Base-by-base conservation (phyloP, 2,797 vertebrate genomes). In the Molossus alvarezi region DNA sequence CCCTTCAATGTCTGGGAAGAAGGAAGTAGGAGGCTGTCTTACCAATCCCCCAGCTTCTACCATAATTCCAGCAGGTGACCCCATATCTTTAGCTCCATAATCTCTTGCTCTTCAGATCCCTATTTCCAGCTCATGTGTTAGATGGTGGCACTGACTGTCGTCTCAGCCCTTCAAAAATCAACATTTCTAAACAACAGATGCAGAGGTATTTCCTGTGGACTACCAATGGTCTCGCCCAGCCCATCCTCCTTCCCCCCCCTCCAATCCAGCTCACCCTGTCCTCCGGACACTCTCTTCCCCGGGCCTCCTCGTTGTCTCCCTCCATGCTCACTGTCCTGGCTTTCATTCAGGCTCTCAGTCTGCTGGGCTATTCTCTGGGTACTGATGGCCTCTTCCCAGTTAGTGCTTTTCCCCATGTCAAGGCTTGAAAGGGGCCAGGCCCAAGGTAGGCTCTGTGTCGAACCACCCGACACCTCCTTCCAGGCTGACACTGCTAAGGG, bases 1-100 rank as follows among this genome's bases (percentile, higher is more conserved):
- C 84, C 27, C 41, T 65, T 81, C 25, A 73, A 41, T 20, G 25
- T 82, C 85, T 67, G 45, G 41, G 67, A 88, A 88, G 77, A 73
- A 77, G 51, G 18, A 81, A 18, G 11, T 9, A 18, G 41, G 13
- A 73, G 55, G 14, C 9, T 67, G 12, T 33, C 15, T 71, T 21
- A 58, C 9, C 18, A 15, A 57, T 58, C 48, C 12, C 51, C 29
- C 7, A 15, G 72, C n/a, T n/a, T 91, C 83, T 33, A 29, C 62
- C 12, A 4, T 55, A 48, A 55, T 82, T 81, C 79, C 27, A 85
- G 55, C 29, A 97, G 20, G 37, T 18, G 41, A 45, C 13, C 58
- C 33, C 29, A 13, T 17, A 27, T 45, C 33, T 69, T 25, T 27
- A 20, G 81, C 25, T 73, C 57, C 27, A 27, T 2, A 60, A 14